Evolutionary conservation across 2,888 invertebrate genomes (phyloP).

Genomic region (Epinotia bilunana): DNA sequence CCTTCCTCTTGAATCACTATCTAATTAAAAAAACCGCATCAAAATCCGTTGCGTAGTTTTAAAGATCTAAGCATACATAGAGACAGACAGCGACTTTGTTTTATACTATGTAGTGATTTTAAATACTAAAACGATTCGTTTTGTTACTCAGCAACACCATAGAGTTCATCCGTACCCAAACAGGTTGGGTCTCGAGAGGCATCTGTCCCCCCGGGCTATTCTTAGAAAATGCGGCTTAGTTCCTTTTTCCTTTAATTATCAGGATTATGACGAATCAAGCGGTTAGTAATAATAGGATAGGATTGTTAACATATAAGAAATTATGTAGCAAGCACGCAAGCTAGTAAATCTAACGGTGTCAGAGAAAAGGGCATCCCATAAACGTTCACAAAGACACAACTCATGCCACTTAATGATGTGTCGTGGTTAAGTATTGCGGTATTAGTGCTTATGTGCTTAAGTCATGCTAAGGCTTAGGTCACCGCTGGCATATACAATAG

Average conservation of each 20-base stretch:
- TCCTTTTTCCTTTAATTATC: conserved; percentile 8
- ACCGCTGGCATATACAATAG: conserved; percentile 37
- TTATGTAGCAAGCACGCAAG: conserved; percentile 14
- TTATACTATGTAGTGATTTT: too few species aligned
- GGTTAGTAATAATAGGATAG: not conserved
- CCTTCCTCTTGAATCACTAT: too few species aligned
- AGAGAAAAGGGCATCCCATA: conserved; percentile 1
- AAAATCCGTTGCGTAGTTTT: too few species aligned
- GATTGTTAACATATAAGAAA: not conserved
- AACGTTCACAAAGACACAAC: conserved; percentile 15
- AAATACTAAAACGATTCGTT: not conserved
- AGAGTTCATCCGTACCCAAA: not conserved
- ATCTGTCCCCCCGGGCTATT: conserved; percentile 23
- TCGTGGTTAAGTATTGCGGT: conserved; percentile 32
- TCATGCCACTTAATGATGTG: conserved; percentile 38
- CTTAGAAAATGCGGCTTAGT: conserved; percentile 17
- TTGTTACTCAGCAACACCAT: conserved; percentile 8
- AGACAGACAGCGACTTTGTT: too few species aligned
- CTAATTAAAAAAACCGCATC: too few species aligned
- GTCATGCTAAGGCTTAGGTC: conserved; percentile 43
- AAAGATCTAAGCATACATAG: too few species aligned
- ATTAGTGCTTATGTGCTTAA: conserved; percentile 36
- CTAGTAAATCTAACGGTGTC: conserved; percentile 1
- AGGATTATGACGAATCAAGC: conserved; percentile 13
- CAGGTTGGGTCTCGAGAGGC: conserved; percentile 1